Evolutionary conservation across 2,888 invertebrate species (phyloP), one percentile per base, ranked within the genome.

Genomic region (Drosophila gaucha): DNA sequence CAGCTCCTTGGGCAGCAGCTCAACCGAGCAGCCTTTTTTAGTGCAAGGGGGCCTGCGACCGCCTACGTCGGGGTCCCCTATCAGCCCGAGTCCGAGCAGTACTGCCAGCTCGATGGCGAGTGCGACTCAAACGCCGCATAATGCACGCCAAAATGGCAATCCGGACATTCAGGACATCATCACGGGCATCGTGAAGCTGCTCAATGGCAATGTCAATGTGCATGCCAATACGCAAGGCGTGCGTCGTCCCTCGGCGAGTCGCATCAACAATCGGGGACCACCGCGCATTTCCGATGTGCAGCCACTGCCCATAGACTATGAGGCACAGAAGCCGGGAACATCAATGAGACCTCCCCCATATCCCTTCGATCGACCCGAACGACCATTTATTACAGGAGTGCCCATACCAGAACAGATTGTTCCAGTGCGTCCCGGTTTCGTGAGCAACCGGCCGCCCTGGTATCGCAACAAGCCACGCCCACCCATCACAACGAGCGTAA

Each of bases 181-280:
- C 31, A 96, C 96, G 2, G 97, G 97, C 8, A 95, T 97, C 47
- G 97, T 97, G 0, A 97, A 97, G 90, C 91, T 97, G 10, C 92
- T 97, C 1, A 97, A 97, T 72, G 97, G 97, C 1, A 97, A 97
- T 82, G 97, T 97, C 0, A 97, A 97, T 82, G 96, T 97, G 0
- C 96, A 95, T 89, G 95, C 95, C 0, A 96, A 96, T 75, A 95
- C 95, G 0, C 94, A 94, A 58, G 92, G 92, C 12, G 94, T 94
- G 0, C 93, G 96, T 59, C 92, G 96, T 12, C 96, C 96, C 0
- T 92, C 95, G 82, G 94, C 94, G 22, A 95, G 95, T 3, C 93
- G 97, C 67, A 97, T 98, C 14, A 98, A 98, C 87, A 97, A 98
- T 89, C 92, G 98, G 63, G 97, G 97, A 0, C 98, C 97, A 0